phyloP scores from a whole-genome alignment of 2,113 vertebrate genomes.

The Murina feae region DNA sequence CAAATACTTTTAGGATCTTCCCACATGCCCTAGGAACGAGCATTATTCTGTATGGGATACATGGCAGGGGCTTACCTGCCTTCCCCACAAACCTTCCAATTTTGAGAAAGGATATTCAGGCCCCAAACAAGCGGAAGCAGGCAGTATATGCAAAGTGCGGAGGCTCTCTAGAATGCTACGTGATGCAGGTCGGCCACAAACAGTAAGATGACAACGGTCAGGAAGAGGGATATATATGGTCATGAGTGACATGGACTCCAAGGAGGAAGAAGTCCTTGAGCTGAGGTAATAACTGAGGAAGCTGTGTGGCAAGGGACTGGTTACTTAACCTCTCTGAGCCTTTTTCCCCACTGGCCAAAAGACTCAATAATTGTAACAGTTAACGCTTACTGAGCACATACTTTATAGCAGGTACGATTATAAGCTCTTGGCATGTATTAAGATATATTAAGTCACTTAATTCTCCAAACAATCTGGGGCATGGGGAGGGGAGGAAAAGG shows the following conservation, averaged over 20 bases:
- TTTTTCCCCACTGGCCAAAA: not conserved
- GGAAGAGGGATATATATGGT: too few species aligned
- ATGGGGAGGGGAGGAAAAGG: not conserved
- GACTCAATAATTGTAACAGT: not conserved
- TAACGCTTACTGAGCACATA: not conserved
- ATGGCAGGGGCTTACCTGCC: too few species aligned
- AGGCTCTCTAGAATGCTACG: not conserved
- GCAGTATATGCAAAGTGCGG: too few species aligned
- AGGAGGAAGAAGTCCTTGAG: not conserved
- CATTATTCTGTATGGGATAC: accelerated
- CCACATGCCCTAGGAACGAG: not conserved
- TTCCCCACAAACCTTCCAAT: not conserved
- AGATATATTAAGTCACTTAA: not conserved
- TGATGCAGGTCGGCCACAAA: too few species aligned
- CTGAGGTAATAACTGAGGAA: not conserved
- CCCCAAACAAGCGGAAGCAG: too few species aligned
- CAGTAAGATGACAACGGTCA: too few species aligned
- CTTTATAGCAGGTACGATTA: not conserved
- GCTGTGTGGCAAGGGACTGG: not conserved
- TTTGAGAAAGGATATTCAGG: not conserved
- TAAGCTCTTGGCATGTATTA: not conserved
- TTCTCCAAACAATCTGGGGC: not conserved
- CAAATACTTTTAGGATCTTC: not conserved
- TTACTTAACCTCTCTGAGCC: not conserved
- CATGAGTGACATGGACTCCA: not conserved